Evolutionary conservation across 2,797 vertebrate genomes (phyloP).

Genomic region (Platyrinchus mystaceus): DNA sequence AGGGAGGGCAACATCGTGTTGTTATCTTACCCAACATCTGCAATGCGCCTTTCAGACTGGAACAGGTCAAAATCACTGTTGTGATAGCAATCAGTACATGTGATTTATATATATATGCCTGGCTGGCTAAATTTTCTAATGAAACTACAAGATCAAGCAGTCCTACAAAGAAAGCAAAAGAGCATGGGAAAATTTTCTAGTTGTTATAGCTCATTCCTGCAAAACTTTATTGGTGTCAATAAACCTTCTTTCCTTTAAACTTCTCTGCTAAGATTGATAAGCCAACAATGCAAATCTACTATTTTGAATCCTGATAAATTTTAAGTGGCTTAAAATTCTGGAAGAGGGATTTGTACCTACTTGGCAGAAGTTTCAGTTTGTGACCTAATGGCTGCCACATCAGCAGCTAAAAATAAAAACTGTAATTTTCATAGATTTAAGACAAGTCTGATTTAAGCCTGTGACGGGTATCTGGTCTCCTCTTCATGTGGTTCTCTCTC

Average conservation of each 20-base stretch:
- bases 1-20: accelerated
- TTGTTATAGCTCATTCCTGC: background rate
- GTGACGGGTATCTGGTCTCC: conserved; percentile 23
- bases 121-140: background rate
- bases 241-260: background rate
- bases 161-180: background rate
- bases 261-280: background rate
- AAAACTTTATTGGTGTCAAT: background rate
- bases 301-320: background rate
- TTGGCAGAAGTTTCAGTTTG: background rate
- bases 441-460: conserved; percentile 15
- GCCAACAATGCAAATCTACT: background rate
- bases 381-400: background rate
- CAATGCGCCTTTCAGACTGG: background rate
- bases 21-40: background rate
- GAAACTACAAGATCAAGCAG: background rate
- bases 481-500: conserved; percentile 5
- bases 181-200: background rate
- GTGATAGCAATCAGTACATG: background rate
- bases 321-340: background rate
- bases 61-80: background rate
- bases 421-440: background rate
- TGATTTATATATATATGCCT: background rate
- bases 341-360: background rate
- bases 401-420: conserved; percentile 7